Base-by-base conservation (phyloP, 2,888 invertebrate species). In the Empis livida region DNA sequence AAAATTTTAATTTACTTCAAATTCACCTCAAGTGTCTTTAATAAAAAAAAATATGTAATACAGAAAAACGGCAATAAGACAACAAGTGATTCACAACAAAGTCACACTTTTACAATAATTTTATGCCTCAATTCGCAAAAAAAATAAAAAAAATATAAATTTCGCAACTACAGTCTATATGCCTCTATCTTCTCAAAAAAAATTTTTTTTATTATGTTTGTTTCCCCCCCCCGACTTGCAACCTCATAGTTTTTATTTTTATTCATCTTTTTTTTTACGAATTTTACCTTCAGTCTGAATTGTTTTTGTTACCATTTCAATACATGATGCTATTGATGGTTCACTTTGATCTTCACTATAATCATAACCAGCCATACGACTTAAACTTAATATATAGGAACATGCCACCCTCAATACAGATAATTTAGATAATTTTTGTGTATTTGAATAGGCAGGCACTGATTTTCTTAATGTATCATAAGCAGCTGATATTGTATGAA, bases 401-500 rank as follows among this genome's bases (percentile, higher is more conserved):
- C 92, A 91, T 3, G 94, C 93, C 64, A 94, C 91, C 70, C 92
- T 78, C 51, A 95, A 68, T 14, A 95, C 92, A 1, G 93, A 92
- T 45, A 95, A 70, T 63, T 95, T 95, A 1, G 92, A 92, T 20
- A 95, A 76, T 69, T 94, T 93, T 69, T 93, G 93, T 62, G 90
- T 88, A 64, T 91, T 85, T 39, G 92, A 91, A 65, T 92, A 94
- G 0, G 93, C 81, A 3, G 94, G 94, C 40, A 95, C 84, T 1
- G 91, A 76, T 50, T 76, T 73, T 41, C 94, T 75, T 10, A 95
- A 71, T 1, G 87, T 90, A 55, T 95, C 94, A 64, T 94, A 95
- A 0, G 94, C 94, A 0, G 93, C 93, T 60, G 92, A 92, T 55
- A 95, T 95, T 1, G 94, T 94, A 66, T 95, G 94, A 1, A 95